These are phyloP conservation scores for Diploscapter pachys DNA, from an alignment of 1,140 invertebrate genomes.

Conservation along the genomic window DNA sequence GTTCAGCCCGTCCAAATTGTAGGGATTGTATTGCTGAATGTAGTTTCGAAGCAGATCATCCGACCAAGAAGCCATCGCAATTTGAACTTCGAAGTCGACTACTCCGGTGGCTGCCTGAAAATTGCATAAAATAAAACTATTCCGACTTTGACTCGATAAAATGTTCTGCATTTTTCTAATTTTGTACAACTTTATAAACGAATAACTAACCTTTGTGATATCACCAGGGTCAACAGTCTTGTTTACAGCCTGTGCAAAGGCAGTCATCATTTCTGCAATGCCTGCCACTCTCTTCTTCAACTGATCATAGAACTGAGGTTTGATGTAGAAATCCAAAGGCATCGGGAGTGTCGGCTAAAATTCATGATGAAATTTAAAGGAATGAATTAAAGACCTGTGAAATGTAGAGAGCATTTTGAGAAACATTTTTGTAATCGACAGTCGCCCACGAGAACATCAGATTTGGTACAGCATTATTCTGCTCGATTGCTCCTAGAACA, in stretches of 20 bases:
- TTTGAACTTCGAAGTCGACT: slow-evolving; percentile 40
- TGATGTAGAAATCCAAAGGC: slow-evolving; percentile 43
- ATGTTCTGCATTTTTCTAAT: no score
- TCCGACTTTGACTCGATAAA: no score
- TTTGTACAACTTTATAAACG: no score
- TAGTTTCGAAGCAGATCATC: slow-evolving; percentile 47
- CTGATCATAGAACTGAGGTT: slow-evolving; percentile 40
- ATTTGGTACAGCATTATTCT: slow-evolving; percentile 34
- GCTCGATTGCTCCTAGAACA: slow-evolving; percentile 4
- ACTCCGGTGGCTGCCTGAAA: slow-evolving; percentile 19
- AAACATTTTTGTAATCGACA: slow-evolving; percentile 36
- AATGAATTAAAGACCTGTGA: slow-evolving; percentile 32
- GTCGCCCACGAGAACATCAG: slow-evolving; percentile 36
- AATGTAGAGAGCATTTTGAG: slow-evolving; percentile 42
- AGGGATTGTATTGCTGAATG: slow-evolving; percentile 45
- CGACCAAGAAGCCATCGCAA: slow-evolving; percentile 43
- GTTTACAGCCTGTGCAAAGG: slow-evolving; percentile 12
- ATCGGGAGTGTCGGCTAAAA: slow-evolving; percentile 33
- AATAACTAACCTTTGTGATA: no score
- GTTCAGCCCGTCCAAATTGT: slow-evolving; percentile 27
- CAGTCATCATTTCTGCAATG: slow-evolving; percentile 17
- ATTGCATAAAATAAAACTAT: no score
- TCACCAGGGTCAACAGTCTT: slow-evolving; percentile 3
- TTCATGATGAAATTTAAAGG: background rate
- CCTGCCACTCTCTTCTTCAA: slow-evolving; percentile 27